Conservation (phyloP, 2,797 vertebrate species). For the Etheostoma nigrum region DNA sequence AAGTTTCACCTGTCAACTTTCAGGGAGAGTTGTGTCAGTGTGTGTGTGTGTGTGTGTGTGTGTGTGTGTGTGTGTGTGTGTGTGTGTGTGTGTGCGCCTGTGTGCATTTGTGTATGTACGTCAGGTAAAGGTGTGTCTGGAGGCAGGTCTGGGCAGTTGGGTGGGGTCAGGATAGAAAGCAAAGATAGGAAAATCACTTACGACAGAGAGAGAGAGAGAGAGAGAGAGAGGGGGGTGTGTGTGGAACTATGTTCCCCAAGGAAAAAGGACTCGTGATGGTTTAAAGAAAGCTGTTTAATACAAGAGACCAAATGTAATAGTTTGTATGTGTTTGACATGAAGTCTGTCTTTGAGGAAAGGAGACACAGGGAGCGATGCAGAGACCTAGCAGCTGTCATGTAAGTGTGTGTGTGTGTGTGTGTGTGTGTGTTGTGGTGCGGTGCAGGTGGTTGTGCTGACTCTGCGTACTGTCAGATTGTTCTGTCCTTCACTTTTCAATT, state of each 20-base stretch:
- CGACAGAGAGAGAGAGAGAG: constrained; percentile 10
- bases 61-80: neutral
- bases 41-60: constrained; percentile 1
- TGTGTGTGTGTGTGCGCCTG: neutral
- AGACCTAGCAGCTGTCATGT: constrained; percentile 79
- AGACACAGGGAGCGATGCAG: constrained; percentile 58
- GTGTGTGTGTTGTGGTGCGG: constrained; percentile 41
- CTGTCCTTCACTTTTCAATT: constrained; percentile 15
- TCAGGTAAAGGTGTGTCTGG: constrained; percentile 71
- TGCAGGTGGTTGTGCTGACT: constrained; percentile 56
- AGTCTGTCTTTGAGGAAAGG: constrained; percentile 38
- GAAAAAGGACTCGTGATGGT: neutral
- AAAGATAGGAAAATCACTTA: constrained; percentile 31
- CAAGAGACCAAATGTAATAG: neutral
- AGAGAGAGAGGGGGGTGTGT: neutral
- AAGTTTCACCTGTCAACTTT: neutral
- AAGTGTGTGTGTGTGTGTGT: constrained; percentile 66
- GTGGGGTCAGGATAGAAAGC: constrained; percentile 37
- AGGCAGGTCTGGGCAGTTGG: constrained; percentile 63
- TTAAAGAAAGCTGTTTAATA: neutral
- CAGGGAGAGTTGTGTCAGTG: constrained; percentile 36
- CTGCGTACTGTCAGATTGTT: constrained; percentile 20
- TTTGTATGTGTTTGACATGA: constrained; percentile 43
- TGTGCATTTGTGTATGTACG: constrained; percentile 23
- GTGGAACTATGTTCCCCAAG: constrained; percentile 1